Conservation (phyloP, 2,113 vertebrate species). For the Parus major region DNA sequence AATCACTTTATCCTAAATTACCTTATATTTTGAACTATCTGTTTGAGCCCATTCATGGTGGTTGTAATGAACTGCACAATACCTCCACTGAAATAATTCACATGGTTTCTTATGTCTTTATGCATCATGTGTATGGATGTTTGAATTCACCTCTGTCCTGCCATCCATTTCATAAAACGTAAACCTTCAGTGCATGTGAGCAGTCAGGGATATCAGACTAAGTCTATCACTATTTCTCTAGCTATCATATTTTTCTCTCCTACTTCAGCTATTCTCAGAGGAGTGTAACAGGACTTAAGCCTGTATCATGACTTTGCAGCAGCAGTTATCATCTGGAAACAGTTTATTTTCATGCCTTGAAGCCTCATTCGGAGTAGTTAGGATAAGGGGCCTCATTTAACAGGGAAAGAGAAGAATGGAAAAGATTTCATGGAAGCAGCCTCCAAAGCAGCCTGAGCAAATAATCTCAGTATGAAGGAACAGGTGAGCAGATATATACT, state of each 20-base stretch:
- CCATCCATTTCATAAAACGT: neutral
- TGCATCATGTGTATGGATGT: fast-evolving
- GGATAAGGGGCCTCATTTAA: neutral
- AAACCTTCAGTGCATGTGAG: neutral
- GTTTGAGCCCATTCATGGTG: fast-evolving
- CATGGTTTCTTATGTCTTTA: neutral
- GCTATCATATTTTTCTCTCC: neutral
- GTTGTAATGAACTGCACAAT: neutral
- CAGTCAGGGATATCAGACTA: neutral
- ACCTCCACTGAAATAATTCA: neutral
- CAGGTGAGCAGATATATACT: neutral
- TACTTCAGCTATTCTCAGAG: neutral
- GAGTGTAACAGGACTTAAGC: neutral
- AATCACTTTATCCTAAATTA: neutral
- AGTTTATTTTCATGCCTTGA: neutral
- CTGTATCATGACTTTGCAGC: neutral
- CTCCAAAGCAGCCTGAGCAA: neutral
- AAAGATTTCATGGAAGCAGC: neutral
- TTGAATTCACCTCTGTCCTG: neutral
- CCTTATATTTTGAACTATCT: neutral
- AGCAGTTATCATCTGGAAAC: neutral
- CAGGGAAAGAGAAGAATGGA: neutral
- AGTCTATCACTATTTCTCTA: neutral
- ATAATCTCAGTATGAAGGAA: neutral
- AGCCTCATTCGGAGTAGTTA: neutral